Percentiles rank a stretch among this genome's conserved stretches.
Evolutionary conservation across 1,140 invertebrate genomes (phyloP).

Genomic region (Bombus haemorrhoidalis): DNA sequence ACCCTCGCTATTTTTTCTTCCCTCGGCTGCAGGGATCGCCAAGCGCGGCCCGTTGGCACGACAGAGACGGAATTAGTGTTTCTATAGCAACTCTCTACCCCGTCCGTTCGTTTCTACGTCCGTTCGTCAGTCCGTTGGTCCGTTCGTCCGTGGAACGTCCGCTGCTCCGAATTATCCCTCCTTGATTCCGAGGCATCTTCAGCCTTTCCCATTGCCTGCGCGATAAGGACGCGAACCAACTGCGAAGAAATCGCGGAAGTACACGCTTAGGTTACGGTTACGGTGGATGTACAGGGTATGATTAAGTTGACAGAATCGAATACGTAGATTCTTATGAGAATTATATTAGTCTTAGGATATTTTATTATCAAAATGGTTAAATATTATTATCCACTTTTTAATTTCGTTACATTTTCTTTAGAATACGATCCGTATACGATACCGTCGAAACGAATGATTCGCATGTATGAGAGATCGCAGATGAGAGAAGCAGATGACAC

Average conservation of each 20-base stretch:
- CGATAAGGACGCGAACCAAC: background rate
- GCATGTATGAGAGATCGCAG: too few species aligned
- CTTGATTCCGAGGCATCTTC: conserved; percentile 31
- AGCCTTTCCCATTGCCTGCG: background rate
- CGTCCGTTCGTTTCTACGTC: conserved; percentile 57
- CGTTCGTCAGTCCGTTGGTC: conserved; percentile 53
- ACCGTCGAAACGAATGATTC: too few species aligned
- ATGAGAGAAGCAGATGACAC: too few species aligned
- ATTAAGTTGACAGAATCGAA: background rate
- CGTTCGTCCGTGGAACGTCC: conserved; percentile 56
- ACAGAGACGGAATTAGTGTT: conserved; percentile 81
- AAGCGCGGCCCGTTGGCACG: conserved; percentile 61
- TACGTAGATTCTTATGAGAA: background rate
- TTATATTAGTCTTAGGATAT: too few species aligned
- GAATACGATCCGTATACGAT: too few species aligned
- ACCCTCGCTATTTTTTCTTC: conserved; percentile 82
- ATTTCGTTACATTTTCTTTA: too few species aligned
- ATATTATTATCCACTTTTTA: too few species aligned
- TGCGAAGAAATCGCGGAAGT: conserved; percentile 21
- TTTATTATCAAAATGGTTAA: too few species aligned
- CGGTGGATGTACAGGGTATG: background rate
- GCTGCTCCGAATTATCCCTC: conserved; percentile 58
- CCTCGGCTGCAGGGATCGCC: conserved; percentile 74
- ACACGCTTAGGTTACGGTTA: background rate
- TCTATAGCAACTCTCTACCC: conserved; percentile 81